Evolutionary conservation across 2,888 invertebrate genomes (phyloP).

Genomic region (Lumbricus terrestris): DNA sequence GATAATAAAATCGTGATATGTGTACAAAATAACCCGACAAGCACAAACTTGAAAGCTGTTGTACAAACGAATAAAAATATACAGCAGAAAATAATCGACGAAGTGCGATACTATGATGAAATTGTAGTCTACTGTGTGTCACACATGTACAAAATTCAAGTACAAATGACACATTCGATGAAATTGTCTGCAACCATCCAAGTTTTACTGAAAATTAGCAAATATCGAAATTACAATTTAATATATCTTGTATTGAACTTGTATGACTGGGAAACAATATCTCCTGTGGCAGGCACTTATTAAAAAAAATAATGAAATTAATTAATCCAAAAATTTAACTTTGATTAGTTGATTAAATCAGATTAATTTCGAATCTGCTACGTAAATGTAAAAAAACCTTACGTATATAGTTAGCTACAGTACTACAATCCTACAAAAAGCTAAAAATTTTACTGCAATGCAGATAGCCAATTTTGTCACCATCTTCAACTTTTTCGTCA

Average conservation of each 20-base stretch:
- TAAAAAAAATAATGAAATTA: no score
- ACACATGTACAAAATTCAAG: neutral
- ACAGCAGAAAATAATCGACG: neutral
- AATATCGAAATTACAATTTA: neutral
- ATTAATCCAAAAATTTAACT: no score
- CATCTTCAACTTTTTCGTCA: no score
- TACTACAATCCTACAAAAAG: no score
- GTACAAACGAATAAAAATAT: neutral
- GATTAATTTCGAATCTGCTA: no score
- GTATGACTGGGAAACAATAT: neutral
- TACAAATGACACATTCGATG: neutral
- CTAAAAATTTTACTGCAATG: no score
- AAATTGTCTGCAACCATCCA: conserved; percentile 3
- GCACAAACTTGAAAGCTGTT: neutral
- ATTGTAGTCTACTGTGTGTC: neutral
- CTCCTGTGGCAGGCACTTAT: no score
- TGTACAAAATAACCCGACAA: neutral
- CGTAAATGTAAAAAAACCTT: no score
- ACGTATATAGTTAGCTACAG: no score
- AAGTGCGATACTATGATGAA: neutral
- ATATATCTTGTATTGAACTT: neutral
- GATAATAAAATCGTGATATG: neutral
- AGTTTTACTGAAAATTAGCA: neutral
- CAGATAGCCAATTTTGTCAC: no score
- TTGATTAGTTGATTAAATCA: no score